A percentile compares a stretch with the other conserved stretches of the same genome.
Conservation (phyloP, 2,888 invertebrate genomes). For the Oscheius myriophilus region DNA sequence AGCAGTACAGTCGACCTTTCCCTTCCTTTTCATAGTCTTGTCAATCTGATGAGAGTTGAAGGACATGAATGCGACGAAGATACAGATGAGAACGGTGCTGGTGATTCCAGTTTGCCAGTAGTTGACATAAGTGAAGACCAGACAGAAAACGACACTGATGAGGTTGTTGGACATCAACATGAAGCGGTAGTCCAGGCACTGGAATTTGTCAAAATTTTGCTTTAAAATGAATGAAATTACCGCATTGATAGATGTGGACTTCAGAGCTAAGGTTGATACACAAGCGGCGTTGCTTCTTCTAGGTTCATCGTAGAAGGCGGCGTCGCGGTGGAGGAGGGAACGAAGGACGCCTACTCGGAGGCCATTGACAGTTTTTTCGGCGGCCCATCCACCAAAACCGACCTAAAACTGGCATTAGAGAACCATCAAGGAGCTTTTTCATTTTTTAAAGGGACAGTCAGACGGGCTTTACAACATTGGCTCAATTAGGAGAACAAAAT, state of each 20-base stretch:
- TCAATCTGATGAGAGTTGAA: conserved; percentile 37
- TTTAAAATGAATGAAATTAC: conserved; percentile 20
- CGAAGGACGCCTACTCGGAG: conserved; percentile 25
- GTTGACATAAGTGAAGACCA: conserved; percentile 43
- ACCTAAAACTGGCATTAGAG: conserved; percentile 31
- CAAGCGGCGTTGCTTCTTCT: conserved; percentile 40
- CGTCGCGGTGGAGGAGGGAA: conserved; percentile 39
- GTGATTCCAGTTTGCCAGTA: conserved; percentile 45
- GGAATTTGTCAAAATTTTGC: conserved; percentile 6
- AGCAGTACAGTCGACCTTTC: conserved; percentile 37
- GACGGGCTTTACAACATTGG: no score
- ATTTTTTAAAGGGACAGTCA: no score
- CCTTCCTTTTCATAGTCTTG: conserved; percentile 36
- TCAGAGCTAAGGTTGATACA: conserved; percentile 37
- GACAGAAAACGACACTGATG: conserved; percentile 34
- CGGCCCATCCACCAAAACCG: conserved; percentile 40
- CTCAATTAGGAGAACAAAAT: no score
- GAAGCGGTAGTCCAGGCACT: conserved; percentile 53
- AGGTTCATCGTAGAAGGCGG: conserved; percentile 43
- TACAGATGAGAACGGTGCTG: conserved; percentile 16
- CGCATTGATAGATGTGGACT: conserved; percentile 40
- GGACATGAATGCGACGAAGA: conserved; percentile 25
- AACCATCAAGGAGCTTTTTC: no score
- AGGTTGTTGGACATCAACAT: conserved; percentile 47
- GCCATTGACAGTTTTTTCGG: conserved; percentile 39